Conservation (phyloP, 1,140 invertebrate genomes). For the Sweltsa coloradensis region DNA sequence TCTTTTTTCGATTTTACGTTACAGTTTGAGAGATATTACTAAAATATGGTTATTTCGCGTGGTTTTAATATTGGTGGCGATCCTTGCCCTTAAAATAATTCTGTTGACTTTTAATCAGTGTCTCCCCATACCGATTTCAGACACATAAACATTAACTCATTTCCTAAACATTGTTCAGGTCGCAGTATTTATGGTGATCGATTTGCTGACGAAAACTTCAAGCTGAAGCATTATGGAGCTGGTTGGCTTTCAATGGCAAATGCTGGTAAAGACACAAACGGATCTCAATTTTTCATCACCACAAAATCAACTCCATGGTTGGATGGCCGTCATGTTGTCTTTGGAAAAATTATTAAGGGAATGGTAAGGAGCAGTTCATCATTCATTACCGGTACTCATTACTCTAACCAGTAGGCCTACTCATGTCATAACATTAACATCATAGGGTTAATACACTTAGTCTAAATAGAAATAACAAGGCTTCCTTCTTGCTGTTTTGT, state of each 20-base stretch:
- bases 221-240: constrained; percentile 91
- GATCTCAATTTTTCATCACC: constrained; percentile 97
- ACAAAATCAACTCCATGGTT: constrained; percentile 86
- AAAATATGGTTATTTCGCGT: too few relatives aligned
- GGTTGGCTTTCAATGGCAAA: constrained; percentile 97
- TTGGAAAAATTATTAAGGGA: constrained; percentile 85
- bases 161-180: constrained; percentile 41
- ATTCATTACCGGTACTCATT: too few relatives aligned
- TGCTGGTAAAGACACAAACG: constrained; percentile 93
- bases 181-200: constrained; percentile 86
- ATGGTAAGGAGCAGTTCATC: too few relatives aligned
- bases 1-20: too few relatives aligned
- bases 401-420: too few relatives aligned
- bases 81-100: neutral
- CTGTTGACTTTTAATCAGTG: constrained; percentile 4
- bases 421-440: too few relatives aligned
- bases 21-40: too few relatives aligned
- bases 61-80: too few relatives aligned
- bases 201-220: constrained; percentile 96
- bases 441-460: too few relatives aligned
- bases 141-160: constrained; percentile 4
- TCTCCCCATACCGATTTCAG: neutral
- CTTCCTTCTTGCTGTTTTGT: too few relatives aligned
- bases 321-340: constrained; percentile 93
- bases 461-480: too few relatives aligned